Evolutionary conservation across 2,113 vertebrate genomes (phyloP), one percentile per base, ranked within the genome.

Genomic region (Marmota monax): DNA sequence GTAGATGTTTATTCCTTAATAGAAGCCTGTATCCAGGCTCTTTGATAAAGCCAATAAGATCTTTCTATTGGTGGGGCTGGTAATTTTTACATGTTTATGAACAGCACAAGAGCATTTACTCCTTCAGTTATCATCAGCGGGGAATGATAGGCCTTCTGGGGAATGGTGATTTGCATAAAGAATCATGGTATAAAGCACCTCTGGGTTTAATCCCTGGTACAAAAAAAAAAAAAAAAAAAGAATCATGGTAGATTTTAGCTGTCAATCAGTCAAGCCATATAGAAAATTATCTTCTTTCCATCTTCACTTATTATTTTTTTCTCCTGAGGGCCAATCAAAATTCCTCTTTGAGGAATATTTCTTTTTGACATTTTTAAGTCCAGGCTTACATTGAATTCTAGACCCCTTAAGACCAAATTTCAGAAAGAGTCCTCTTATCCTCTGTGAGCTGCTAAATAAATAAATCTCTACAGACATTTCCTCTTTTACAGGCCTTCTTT

Each of bases 1-100:
- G 56, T 70, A 22, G 63, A n/a, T 4, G 17, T 5, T 84, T n/a
- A 25, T 27, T 92, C 45, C 69, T 67, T 92, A 89, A 72, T 39
- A 93, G 63, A 80, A 77, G 6, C 27, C 58, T 63, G 0, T 20
- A 73, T 94, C 69, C 2, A 23, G 42, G 39, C 79, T 96, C 96
- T 90, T 94, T 58, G 51, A 86, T 77, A 84, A 96, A 94, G 58
- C 53, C 76, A 85, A 90, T 10, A 83, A 51, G 79, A 29, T 84
- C 18, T 61, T 90, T 94, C 80, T 61, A 2, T 80, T 78, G 70
- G 27, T 53, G 82, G 45, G 53, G 39, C 12, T 74, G 69, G 5
- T 18, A 53, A n/a, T 88, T 70, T 78, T 58, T 51, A 48, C 4
- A 2, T 0, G 0, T 70, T 91, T n/a, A 77, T 37, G 7, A 0